Percentiles rank a stretch among this genome's conserved stretches.
These are phyloP conservation scores for Spilogale gracilis DNA, from an alignment of 2,113 vertebrate species.

Conservation along the genomic window DNA sequence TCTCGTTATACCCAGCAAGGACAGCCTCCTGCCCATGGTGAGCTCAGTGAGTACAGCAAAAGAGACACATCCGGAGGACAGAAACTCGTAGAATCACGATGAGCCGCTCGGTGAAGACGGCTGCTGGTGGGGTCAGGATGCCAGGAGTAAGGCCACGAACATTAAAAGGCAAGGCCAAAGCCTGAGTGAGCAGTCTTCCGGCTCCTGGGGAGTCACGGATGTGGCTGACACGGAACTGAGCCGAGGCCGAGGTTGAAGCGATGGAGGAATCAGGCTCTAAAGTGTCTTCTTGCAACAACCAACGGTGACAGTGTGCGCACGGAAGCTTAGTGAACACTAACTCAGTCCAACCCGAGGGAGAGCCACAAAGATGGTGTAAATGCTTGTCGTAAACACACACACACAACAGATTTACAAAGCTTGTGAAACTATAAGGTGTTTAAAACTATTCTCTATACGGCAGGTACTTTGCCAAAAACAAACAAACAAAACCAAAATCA, in stretches of 20 bases:
- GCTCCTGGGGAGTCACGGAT: fast-evolving
- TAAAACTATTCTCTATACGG: background rate
- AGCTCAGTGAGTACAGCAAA: background rate
- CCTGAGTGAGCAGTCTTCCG: fast-evolving
- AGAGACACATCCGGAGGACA: background rate
- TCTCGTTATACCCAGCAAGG: too few species aligned
- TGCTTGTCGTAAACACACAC: background rate
- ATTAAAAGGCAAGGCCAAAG: background rate
- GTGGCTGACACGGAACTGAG: fast-evolving
- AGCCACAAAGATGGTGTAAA: background rate
- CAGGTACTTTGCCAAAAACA: background rate
- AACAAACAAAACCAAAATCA: background rate
- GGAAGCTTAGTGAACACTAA: background rate
- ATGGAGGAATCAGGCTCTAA: background rate
- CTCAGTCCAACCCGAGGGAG: background rate
- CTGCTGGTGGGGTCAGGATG: background rate
- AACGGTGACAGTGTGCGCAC: background rate
- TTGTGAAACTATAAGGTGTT: background rate
- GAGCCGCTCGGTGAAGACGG: background rate
- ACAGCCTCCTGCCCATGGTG: fast-evolving
- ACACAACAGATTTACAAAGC: background rate
- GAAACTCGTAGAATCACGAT: fast-evolving
- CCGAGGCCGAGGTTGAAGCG: background rate
- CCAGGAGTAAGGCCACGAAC: fast-evolving
- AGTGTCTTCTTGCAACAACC: background rate